Percentiles rank a stretch among this genome's conserved stretches.
Evolutionary conservation across 2,888 invertebrate species (phyloP).

Genomic region (Oscheius onirici): DNA sequence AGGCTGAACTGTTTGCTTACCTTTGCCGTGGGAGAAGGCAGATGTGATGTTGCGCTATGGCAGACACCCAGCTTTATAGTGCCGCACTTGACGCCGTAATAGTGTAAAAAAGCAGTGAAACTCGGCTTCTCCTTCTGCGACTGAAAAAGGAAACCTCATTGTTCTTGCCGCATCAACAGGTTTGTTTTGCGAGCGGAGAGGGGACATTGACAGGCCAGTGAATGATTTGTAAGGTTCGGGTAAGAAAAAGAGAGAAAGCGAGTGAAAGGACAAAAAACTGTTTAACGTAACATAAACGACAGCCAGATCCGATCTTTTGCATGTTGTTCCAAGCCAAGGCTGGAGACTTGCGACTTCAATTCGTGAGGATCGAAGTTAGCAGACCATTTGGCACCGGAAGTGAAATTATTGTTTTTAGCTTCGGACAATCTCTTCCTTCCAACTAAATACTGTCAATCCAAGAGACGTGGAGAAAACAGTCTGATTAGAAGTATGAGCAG

Average conservation of each 20-base stretch:
- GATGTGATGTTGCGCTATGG: slow-evolving; percentile 20
- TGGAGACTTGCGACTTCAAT: too few relatives aligned
- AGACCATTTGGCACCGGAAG: too few relatives aligned
- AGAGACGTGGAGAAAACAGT: too few relatives aligned
- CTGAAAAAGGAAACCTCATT: slow-evolving; percentile 25
- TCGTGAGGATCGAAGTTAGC: too few relatives aligned
- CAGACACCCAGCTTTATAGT: slow-evolving; percentile 12
- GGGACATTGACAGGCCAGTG: not conserved
- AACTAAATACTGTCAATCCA: too few relatives aligned
- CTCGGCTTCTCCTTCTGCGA: slow-evolving; percentile 22
- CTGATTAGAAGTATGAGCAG: too few relatives aligned
- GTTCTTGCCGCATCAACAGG: slow-evolving; percentile 21
- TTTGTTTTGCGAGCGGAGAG: slow-evolving; percentile 17
- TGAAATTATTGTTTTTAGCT: too few relatives aligned
- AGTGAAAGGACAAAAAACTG: slow-evolving; percentile 4
- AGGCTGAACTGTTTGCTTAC: not conserved
- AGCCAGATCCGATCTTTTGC: too few relatives aligned
- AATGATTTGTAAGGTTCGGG: not conserved
- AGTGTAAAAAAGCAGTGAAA: slow-evolving; percentile 23
- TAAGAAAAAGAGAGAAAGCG: not conserved
- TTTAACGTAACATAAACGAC: too few relatives aligned
- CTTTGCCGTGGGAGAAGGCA: slow-evolving; percentile 15
- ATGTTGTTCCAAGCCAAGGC: too few relatives aligned
- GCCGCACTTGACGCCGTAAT: slow-evolving; percentile 23
- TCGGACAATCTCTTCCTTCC: too few relatives aligned